Conservation (phyloP, 2,888 invertebrate genomes). For the Drosophila macrothrix region DNA sequence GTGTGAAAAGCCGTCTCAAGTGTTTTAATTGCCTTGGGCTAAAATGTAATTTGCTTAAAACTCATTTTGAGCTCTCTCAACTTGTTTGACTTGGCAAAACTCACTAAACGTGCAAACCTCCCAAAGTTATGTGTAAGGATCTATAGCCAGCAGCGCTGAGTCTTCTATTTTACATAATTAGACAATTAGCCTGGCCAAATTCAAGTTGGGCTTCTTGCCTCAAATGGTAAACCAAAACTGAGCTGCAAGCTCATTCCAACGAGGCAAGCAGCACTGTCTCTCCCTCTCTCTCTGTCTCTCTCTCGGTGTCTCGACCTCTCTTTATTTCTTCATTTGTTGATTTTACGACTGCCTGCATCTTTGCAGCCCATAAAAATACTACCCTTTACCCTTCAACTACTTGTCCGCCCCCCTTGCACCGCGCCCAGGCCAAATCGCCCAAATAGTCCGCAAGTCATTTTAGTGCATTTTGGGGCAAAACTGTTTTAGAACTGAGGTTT, state of each 20-base stretch:
- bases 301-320: no score
- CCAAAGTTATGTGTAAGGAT: conserved; percentile 17
- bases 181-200: conserved; percentile 46
- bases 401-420: no score
- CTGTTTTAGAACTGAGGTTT: conserved; percentile 46
- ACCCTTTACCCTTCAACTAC: neutral
- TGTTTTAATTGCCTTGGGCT: conserved; percentile 60
- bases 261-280: neutral
- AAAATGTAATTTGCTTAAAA: conserved; percentile 31
- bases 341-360: conserved; percentile 44
- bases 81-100: conserved; percentile 36
- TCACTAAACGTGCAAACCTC: conserved; percentile 35
- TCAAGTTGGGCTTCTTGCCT: neutral
- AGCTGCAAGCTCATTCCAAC: neutral
- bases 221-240: conserved; percentile 28
- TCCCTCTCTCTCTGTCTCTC: neutral
- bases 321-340: conserved; percentile 34
- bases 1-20: conserved; percentile 63
- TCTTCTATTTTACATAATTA: conserved; percentile 52
- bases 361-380: conserved; percentile 53
- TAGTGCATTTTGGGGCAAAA: conserved; percentile 48
- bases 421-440: neutral
- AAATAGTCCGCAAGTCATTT: conserved; percentile 53
- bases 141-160: neutral
- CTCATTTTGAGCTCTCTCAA: conserved; percentile 32